Base-by-base conservation (phyloP, 2,113 vertebrate species). In the Martes martes region DNA sequence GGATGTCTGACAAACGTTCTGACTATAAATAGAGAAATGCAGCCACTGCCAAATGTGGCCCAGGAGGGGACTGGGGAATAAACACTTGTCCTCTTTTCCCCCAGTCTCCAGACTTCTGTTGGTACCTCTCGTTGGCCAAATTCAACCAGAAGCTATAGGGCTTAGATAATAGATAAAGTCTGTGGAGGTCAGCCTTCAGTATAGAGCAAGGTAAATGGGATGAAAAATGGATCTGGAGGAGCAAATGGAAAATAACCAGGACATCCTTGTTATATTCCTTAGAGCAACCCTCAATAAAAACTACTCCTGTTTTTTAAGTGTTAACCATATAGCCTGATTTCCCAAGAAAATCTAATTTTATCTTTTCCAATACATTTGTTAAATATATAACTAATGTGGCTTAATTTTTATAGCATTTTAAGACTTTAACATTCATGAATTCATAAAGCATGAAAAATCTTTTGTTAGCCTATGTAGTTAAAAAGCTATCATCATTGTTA, bases 401-500 rank as follows among this genome's bases (percentile, higher is more conserved):
- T 96, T 96, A 79, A 95, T 80, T 87, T 91, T 91, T 89, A 83
- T 93, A 92, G 36, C 50, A 96, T 63, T 95, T 95, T 90, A 92
- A 89, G 69, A 95, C 65, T 92, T 96, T 89, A 89, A 92, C 50
- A 50, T 84, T 98, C 83, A 96, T 82, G 45, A 96, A 97, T 92
- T 97, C 81, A 91, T 59, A 93, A 81, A 71, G 90, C 63, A 90
- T 89, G 79, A 92, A 89, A 92, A 67, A 86, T 76, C 89, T 97
- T 93, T 96, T 89, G 86, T 92, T 80, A 97, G 79, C 57, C 50
- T 63, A 45, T 91, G 52, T 87, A n/a, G 81, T 96, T 95, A 96
- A 91, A 96, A 97, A 93, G 47, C 84, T 95, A 86, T 89, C 57
- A 26, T 96, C 74, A 45, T 69, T 74, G 21, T 89, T 89, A 89